Evolutionary conservation across 2,888 invertebrate species (phyloP).

Genomic region (Leptinotarsa juncta): DNA sequence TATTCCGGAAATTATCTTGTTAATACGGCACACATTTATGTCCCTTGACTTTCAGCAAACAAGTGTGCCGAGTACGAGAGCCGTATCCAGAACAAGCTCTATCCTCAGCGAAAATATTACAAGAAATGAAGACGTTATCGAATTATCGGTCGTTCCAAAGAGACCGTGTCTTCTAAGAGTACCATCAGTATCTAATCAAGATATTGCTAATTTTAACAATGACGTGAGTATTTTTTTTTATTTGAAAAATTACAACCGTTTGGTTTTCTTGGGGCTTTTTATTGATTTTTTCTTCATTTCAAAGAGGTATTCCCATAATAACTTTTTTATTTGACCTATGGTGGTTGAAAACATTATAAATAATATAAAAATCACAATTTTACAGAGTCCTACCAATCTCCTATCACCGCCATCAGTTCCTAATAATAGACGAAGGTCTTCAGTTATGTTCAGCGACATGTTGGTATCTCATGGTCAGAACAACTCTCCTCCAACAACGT

Average conservation of each 20-base stretch:
- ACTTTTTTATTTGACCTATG: too few relatives aligned
- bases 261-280: too few relatives aligned
- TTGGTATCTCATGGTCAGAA: slow-evolving; percentile 77
- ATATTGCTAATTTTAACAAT: slow-evolving; percentile 65
- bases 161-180: slow-evolving; percentile 72
- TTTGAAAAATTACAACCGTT: too few relatives aligned
- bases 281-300: too few relatives aligned
- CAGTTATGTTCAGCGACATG: slow-evolving; percentile 91
- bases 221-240: slow-evolving; percentile 55
- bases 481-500: slow-evolving; percentile 55
- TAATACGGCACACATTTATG: too few relatives aligned
- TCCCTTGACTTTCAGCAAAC: not conserved
- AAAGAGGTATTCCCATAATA: too few relatives aligned
- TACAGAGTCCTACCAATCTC: slow-evolving; percentile 75
- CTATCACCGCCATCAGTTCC: slow-evolving; percentile 80
- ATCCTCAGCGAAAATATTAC: slow-evolving; percentile 56
- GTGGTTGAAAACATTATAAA: not conserved
- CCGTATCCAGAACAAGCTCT: slow-evolving; percentile 60
- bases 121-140: slow-evolving; percentile 47
- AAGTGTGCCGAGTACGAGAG: slow-evolving; percentile 57
- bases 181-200: slow-evolving; percentile 72
- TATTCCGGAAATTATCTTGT: not conserved
- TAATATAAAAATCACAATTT: not conserved
- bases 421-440: slow-evolving; percentile 79
- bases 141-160: slow-evolving; percentile 62